phyloP scores from a whole-genome alignment of 2,888 invertebrate species.

The Luperina testacea region DNA sequence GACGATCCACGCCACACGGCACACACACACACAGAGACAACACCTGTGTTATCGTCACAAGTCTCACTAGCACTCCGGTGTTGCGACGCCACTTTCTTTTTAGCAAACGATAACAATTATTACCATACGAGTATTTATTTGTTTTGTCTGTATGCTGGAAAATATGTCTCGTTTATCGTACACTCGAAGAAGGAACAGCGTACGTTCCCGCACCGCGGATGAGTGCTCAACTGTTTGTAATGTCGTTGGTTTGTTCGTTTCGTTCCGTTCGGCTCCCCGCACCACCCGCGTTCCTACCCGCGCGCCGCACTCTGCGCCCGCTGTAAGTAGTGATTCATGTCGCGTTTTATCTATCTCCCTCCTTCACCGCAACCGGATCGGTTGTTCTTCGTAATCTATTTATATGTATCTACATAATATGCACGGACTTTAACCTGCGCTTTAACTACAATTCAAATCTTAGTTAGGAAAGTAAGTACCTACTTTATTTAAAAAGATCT shows the following conservation, averaged over 20 bases:
- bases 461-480: slow-evolving; percentile 20
- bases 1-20: slow-evolving; percentile 88
- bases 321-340: slow-evolving; percentile 90
- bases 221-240: slow-evolving; percentile 89
- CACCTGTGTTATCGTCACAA: slow-evolving; percentile 86
- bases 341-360: slow-evolving; percentile 90
- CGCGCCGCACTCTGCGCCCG: slow-evolving; percentile 83
- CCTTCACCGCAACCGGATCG: slow-evolving; percentile 90
- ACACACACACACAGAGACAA: slow-evolving; percentile 79
- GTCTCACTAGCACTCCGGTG: slow-evolving; percentile 70
- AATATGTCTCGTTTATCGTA: slow-evolving; percentile 72
- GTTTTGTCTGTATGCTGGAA: slow-evolving; percentile 74
- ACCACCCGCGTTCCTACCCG: slow-evolving; percentile 75
- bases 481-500: neutral
- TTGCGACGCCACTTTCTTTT: slow-evolving; percentile 74
- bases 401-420: slow-evolving; percentile 86
- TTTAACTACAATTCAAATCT: slow-evolving; percentile 73
- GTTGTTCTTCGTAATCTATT: slow-evolving; percentile 90
- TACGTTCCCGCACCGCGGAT: slow-evolving; percentile 85
- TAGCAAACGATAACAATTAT: slow-evolving; percentile 73
- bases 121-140: slow-evolving; percentile 72
- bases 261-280: slow-evolving; percentile 81
- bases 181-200: slow-evolving; percentile 75
- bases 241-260: slow-evolving; percentile 85
- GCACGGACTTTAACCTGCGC: slow-evolving; percentile 85